Base-by-base conservation (phyloP, 2,113 vertebrate genomes). In the Ginglymostoma cirratum region DNA sequence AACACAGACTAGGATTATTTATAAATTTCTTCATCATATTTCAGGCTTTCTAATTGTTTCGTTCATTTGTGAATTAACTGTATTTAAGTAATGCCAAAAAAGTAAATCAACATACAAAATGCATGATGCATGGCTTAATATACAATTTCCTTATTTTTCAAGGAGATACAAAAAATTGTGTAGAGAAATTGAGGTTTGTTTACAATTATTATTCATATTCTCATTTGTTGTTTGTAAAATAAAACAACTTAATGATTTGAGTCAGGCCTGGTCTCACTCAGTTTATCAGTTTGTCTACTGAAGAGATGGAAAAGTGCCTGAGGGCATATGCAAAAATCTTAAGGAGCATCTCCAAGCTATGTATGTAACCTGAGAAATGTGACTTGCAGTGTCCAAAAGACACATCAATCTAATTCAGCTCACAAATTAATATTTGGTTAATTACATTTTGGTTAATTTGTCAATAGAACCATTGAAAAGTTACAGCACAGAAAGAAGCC, bases 241-340 rank as follows among this genome's bases (percentile, higher is more conserved):
- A 93, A 93, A n/a, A n/a, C n/a, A 66, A n/a, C n/a, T 19, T n/a
- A 93, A n/a, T 66, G 61, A 66, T 93, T 93, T 38, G 65, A 66
- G 34, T 38, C n/a, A 67, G 17, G 15, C 61, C 10, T 66, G 34
- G 6, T n/a, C 61, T 93, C 21, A 93, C 61, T 66, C 19, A 21
- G 52, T n/a, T 92, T 83, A 61, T 92, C 52, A 92, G 52, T 65
- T 21, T 4, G 48, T 23, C 55, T 67, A 38, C 19, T 66, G 55
- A 67, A 93, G 48, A 65, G 4, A 24, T 65, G 48, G 48, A 14
- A 8, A 48, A 87, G 45, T 48, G 7, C 86, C 24, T 55, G 30
- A 24, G 14, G 48, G 23, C 86, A 55, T 4, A 12, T 61, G 27
- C 48, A 12, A 89, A 55, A 89, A 24, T 34, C 42, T 12, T 87